These are phyloP conservation scores for Dyspetes luteomarginatus DNA, from an alignment of 2,888 invertebrate species.

Conservation along the genomic window DNA sequence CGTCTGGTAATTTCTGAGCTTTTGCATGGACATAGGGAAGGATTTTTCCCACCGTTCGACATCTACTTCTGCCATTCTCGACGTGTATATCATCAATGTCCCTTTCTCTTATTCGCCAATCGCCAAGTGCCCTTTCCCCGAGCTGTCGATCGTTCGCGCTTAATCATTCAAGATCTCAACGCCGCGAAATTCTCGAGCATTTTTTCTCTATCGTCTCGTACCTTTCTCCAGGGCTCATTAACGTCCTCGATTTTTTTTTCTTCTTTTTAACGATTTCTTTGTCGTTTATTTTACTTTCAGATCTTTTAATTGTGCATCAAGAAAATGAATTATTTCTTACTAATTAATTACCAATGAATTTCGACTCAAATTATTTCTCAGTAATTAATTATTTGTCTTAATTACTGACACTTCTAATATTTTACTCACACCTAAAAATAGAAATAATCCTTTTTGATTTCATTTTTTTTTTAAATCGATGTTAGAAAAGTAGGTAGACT, in stretches of 20 bases:
- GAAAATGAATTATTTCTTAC: background rate
- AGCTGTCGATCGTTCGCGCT: slow-evolving; percentile 59
- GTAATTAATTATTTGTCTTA: no score
- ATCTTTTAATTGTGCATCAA: no score
- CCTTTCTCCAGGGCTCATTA: background rate
- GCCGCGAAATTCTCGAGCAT: slow-evolving; percentile 16
- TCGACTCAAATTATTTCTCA: no score
- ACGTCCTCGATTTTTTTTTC: no score
- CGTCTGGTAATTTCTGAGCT: no score
- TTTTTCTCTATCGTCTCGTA: background rate
- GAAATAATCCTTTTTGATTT: no score
- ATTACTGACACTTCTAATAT: no score
- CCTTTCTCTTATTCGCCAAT: slow-evolving; percentile 31
- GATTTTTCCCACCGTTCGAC: background rate
- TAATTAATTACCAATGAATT: no score
- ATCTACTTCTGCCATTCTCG: background rate
- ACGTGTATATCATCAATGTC: slow-evolving; percentile 6
- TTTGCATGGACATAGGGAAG: background rate
- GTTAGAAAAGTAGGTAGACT: no score
- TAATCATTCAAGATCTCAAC: slow-evolving; percentile 58
- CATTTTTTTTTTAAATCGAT: no score
- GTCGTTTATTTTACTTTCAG: background rate
- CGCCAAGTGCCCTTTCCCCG: slow-evolving; percentile 48
- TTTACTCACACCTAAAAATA: no score
- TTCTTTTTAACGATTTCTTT: background rate